Percentiles rank a stretch among this genome's conserved stretches.
These are phyloP conservation scores for Baronia brevicornis DNA, from an alignment of 2,888 invertebrate genomes.

Conservation along the genomic window DNA sequence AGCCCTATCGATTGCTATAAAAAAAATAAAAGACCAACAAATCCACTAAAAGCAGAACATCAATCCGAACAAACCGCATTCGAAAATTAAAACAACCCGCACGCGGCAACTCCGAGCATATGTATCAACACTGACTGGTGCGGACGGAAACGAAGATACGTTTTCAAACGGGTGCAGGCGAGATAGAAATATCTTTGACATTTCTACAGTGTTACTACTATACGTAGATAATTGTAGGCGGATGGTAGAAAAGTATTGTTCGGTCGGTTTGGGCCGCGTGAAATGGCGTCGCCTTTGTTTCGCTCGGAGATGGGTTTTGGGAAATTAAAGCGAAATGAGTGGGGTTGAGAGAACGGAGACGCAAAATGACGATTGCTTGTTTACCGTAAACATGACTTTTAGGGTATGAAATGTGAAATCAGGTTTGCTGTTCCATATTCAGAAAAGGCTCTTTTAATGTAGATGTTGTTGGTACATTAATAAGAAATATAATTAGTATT, in stretches of 20 bases:
- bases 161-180: slow-evolving; percentile 29
- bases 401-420: slow-evolving; percentile 24
- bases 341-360: slow-evolving; percentile 47
- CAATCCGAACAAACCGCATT: slow-evolving; percentile 64
- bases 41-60: slow-evolving; percentile 30
- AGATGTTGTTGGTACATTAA: slow-evolving; percentile 22
- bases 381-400: slow-evolving; percentile 37
- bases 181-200: slow-evolving; percentile 45
- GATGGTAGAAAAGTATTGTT: slow-evolving; percentile 60
- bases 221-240: slow-evolving; percentile 44
- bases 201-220: slow-evolving; percentile 42
- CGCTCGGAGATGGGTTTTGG: slow-evolving; percentile 61
- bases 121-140: slow-evolving; percentile 50
- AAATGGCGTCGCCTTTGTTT: slow-evolving; percentile 66
- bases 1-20: slow-evolving; percentile 38
- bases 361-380: slow-evolving; percentile 64
- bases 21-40: slow-evolving; percentile 31
- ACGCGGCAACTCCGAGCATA: slow-evolving; percentile 41
- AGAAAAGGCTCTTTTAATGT: slow-evolving; percentile 12
- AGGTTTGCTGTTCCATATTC: slow-evolving; percentile 12
- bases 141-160: slow-evolving; percentile 25
- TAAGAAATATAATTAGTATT: too few species aligned
- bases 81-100: slow-evolving; percentile 67
- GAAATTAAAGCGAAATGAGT: slow-evolving; percentile 62
- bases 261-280: slow-evolving; percentile 69